Evolutionary conservation across 1,140 invertebrate genomes (phyloP).

Genomic region (Nebria ingens): DNA sequence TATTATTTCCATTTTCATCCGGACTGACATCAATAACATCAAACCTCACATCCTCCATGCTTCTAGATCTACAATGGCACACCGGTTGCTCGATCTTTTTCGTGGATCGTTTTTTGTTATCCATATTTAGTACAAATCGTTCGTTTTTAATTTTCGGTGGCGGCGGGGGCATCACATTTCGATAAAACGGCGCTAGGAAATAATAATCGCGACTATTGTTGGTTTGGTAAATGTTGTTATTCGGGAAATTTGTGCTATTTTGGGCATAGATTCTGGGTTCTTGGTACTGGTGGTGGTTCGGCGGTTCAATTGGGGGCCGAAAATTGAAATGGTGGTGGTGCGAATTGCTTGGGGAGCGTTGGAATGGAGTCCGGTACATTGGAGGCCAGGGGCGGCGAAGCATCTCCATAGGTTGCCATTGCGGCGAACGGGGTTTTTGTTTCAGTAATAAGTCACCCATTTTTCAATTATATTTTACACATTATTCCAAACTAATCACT

Average conservation of each 20-base stretch:
- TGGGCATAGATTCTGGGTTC: conserved; percentile 31
- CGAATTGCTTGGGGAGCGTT: conserved; percentile 23
- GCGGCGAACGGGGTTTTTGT: conserved; percentile 27
- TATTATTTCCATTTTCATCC: conserved; percentile 49
- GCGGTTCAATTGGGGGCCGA: conserved; percentile 39
- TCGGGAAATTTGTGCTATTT: conserved; percentile 42
- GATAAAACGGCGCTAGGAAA: conserved; percentile 54
- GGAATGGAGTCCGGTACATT: conserved; percentile 40
- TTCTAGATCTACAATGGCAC: conserved; percentile 53
- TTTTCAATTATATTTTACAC: too few relatives aligned
- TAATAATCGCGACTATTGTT: conserved; percentile 58
- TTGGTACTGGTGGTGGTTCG: too few relatives aligned
- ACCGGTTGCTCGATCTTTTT: conserved; percentile 30
- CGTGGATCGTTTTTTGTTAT: conserved; percentile 20
- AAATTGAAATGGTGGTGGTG: conserved; percentile 39
- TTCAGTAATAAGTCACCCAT: conserved; percentile 30
- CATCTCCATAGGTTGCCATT: conserved; percentile 36
- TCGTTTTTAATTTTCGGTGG: conserved; percentile 35
- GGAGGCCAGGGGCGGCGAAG: conserved; percentile 47
- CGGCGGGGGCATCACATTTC: conserved; percentile 50
- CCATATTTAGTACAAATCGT: conserved; percentile 38
- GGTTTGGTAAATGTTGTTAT: conserved; percentile 34
- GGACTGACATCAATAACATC: conserved; percentile 48
- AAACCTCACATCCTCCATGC: conserved; percentile 56
- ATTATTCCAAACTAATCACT: too few relatives aligned